These are phyloP conservation scores for Lepisosteus oculatus DNA, from an alignment of 2,113 vertebrate species.

Conservation along the genomic window DNA sequence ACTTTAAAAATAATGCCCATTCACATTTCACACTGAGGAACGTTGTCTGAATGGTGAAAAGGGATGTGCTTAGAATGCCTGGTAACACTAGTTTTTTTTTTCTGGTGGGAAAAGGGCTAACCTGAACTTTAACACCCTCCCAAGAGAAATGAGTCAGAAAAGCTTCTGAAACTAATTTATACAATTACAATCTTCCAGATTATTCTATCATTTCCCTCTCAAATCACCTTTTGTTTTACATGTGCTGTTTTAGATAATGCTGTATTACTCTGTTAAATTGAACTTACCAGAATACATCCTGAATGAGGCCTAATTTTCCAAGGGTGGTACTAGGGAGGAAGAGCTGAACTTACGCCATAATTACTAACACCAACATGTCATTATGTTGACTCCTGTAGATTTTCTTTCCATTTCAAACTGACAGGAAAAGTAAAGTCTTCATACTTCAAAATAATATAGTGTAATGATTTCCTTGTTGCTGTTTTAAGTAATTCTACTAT, in stretches of 20 bases:
- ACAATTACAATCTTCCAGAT: not conserved
- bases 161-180: not conserved
- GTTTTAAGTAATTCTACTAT: too few species aligned
- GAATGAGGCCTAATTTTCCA: not conserved
- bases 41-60: slow-evolving; percentile 4
- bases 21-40: slow-evolving; percentile 19
- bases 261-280: too few species aligned
- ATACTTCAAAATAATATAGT: too few species aligned
- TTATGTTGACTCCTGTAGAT: too few species aligned
- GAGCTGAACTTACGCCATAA: too few species aligned
- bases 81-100: slow-evolving; percentile 6
- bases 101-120: slow-evolving; percentile 13
- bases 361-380: not conserved
- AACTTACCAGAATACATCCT: not conserved
- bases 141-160: not conserved
- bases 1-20: slow-evolving; percentile 28
- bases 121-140: slow-evolving; percentile 3
- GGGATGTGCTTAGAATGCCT: slow-evolving; percentile 19
- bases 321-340: not conserved
- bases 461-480: too few species aligned
- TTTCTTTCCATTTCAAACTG: too few species aligned
- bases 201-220: too few species aligned
- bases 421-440: too few species aligned
- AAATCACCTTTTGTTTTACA: not conserved
- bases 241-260: not conserved